Evolutionary conservation across 2,113 vertebrate species (phyloP), one percentile per base, ranked within the genome.

Genomic region (Nansenia antarctica): DNA sequence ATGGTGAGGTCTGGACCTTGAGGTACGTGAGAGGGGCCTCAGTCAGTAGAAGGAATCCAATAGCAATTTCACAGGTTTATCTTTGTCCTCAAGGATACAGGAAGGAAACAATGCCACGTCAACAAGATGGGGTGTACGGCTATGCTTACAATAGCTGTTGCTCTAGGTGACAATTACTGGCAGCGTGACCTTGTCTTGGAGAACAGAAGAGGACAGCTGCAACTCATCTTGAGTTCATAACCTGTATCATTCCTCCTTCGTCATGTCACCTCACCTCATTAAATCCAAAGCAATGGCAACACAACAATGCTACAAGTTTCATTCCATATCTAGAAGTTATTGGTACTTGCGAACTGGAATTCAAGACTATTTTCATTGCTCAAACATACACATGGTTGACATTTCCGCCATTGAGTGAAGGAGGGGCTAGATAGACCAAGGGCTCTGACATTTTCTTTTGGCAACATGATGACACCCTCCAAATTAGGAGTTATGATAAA

Each of bases 1-100:
- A 67, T 34, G 20, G 35, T 69, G 59, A 74, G 59, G 39, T 64
- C 72, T 59, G 29, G 39, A 31, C 30, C 39, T 54, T 68, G 9
- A 70, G 63, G 67, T 67, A 22, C 57, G 62, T 52, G 62, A 75
- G 62, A n/a, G n/a, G 65, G 55, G 37, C 74, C 65, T 73, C 63
- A 66, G 69, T 62, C 68, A 67, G 57, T 35, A 42, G 59, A 67
- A 82, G 69, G 73, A 76, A 85, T 74, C 58, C 62, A 81, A 65
- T 18, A 67, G 52, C 55, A 78, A 73, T 70, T 76, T 87, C 76
- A 86, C 81, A 85, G 62, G 77, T 73, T 80, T 88, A 86, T 86
- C 80, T 87, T 82, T 81, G 74, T 82, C 72, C 70, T 80, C 66
- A 62, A 70, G 79, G 32, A 74, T 42, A 84, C 72, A 79, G 47